These are phyloP conservation scores for Channa striata DNA, from an alignment of 2,797 vertebrate species.

Conservation along the genomic window DNA sequence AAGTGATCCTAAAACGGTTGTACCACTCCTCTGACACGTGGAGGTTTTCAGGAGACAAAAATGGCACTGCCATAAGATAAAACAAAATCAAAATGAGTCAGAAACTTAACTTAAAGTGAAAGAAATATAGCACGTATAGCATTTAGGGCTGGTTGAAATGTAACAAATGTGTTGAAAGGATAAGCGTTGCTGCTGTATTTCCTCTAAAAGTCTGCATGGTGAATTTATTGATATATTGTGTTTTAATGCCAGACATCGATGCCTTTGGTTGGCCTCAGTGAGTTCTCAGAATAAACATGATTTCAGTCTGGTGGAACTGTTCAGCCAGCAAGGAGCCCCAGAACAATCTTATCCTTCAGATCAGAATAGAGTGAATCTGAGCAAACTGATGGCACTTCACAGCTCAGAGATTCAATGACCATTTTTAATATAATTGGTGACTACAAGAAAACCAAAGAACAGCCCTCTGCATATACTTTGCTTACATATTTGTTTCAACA, in stretches of 20 bases:
- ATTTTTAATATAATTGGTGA: background rate
- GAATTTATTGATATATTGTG: no score
- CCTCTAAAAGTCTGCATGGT: no score
- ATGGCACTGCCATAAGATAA: slow-evolving; percentile 83
- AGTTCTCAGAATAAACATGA: no score
- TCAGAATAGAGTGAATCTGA: background rate
- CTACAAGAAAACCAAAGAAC: background rate
- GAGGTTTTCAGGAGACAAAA: slow-evolving; percentile 89
- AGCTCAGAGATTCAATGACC: background rate
- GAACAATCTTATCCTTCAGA: background rate
- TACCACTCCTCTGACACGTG: slow-evolving; percentile 97
- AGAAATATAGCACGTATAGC: background rate
- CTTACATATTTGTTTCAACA: slow-evolving; percentile 5
- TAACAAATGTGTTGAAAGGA: background rate
- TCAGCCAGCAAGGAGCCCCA: no score
- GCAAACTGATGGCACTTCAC: background rate
- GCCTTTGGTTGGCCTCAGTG: no score
- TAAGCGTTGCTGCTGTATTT: no score
- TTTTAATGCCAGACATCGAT: no score
- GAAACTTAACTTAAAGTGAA: background rate
- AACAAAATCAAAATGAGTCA: background rate
- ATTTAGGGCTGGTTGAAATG: background rate
- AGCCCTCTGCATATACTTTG: background rate
- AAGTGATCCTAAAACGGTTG: slow-evolving; percentile 91
- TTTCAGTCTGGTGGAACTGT: no score